These are phyloP conservation scores for Nebria salina DNA, from an alignment of 2,888 invertebrate genomes.

Conservation along the genomic window DNA sequence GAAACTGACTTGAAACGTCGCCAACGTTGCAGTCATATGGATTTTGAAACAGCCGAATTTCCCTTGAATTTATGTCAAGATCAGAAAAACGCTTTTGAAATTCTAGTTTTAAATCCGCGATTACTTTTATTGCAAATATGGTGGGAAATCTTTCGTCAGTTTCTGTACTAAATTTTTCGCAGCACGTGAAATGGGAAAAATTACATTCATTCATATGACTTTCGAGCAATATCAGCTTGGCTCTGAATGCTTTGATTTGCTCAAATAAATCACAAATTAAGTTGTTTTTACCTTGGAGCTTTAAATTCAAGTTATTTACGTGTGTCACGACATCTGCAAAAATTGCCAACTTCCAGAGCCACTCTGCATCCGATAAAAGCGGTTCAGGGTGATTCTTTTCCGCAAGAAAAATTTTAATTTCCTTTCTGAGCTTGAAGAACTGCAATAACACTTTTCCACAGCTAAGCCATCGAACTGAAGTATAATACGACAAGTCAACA, in stretches of 20 bases:
- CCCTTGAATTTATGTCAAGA: too few relatives aligned
- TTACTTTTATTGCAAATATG: conserved; percentile 25
- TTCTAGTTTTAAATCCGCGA: conserved; percentile 27
- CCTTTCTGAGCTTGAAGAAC: conserved; percentile 23
- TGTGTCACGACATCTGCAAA: conserved; percentile 28
- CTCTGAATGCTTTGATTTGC: conserved; percentile 35
- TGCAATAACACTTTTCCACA: conserved; percentile 30
- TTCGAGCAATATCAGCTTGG: conserved; percentile 35
- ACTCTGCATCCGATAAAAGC: conserved; percentile 22
- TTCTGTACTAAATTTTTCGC: conserved; percentile 22
- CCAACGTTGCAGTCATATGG: too few relatives aligned
- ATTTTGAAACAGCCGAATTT: too few relatives aligned
- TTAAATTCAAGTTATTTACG: conserved; percentile 31
- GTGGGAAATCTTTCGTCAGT: conserved; percentile 31
- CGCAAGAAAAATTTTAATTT: conserved; percentile 25
- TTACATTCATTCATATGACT: conserved; percentile 29
- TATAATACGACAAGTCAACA: conserved; percentile 39
- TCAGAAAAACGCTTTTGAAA: too few relatives aligned
- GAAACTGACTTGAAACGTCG: too few relatives aligned
- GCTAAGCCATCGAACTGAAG: conserved; percentile 34
- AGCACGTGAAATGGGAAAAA: conserved; percentile 28
- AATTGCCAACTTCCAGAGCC: conserved; percentile 23
- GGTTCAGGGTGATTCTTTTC: conserved; percentile 22
- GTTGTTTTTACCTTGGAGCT: conserved; percentile 33
- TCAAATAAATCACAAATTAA: conserved; percentile 27